Evolutionary conservation across 1,140 invertebrate genomes (phyloP).

Genomic region (Dendrolimus punctatus): DNA sequence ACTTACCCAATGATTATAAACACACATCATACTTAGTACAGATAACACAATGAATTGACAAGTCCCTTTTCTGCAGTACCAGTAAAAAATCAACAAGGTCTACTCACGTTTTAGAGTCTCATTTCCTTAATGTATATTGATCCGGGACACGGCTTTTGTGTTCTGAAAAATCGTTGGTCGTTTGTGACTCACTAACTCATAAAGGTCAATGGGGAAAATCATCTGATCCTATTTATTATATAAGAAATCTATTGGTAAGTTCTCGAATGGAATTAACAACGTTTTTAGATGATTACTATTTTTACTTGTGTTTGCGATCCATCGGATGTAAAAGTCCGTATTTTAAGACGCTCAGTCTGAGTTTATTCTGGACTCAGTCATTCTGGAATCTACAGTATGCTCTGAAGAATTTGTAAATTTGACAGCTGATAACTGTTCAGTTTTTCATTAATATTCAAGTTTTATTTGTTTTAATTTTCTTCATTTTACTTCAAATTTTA

Average conservation of each 20-base stretch:
- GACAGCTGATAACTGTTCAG: no score
- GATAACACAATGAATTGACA: constrained; percentile 9
- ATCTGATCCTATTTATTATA: not conserved
- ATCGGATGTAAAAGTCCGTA: not conserved
- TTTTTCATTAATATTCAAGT: no score
- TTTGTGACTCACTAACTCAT: constrained; percentile 17
- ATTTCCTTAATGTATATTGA: constrained; percentile 38
- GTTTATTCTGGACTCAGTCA: no score
- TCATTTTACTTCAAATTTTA: no score
- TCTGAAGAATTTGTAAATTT: no score
- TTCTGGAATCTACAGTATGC: no score
- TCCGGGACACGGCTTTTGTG: constrained; percentile 22
- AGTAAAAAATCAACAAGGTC: constrained; percentile 9
- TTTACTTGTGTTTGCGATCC: not conserved
- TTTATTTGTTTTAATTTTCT: no score
- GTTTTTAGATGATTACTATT: no score
- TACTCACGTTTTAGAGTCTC: constrained; percentile 19
- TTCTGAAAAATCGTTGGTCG: constrained; percentile 24
- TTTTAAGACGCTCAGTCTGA: not conserved
- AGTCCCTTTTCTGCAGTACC: constrained; percentile 6
- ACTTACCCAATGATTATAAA: no score
- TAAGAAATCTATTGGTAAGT: no score
- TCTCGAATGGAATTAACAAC: no score
- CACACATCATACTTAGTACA: not conserved
- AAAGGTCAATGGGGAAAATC: constrained; percentile 14